Conservation (phyloP, 2,797 vertebrate genomes). For the Sebastes kiyomatsui region DNA sequence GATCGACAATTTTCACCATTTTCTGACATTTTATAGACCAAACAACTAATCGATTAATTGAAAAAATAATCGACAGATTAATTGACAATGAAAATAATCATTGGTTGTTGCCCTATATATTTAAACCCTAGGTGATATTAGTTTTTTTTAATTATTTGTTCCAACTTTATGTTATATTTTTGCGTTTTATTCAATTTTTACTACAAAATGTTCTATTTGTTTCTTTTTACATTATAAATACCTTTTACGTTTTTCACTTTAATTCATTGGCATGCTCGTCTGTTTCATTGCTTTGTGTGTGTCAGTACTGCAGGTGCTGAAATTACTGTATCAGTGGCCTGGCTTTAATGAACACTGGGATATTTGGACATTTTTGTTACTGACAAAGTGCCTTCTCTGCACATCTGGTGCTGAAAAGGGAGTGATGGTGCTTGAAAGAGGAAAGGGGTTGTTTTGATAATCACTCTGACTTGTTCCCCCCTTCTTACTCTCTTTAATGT, state of each 20-base stretch:
- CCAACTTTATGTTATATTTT: not conserved
- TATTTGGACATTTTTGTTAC: constrained; percentile 72
- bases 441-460: constrained; percentile 78
- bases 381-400: constrained; percentile 58
- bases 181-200: not conserved
- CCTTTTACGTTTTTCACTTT: not conserved
- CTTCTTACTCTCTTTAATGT: constrained; percentile 76
- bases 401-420: constrained; percentile 79
- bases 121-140: not conserved
- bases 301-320: constrained; percentile 65
- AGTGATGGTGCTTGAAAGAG: constrained; percentile 68
- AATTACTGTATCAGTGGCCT: constrained; percentile 68
- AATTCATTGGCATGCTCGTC: not conserved
- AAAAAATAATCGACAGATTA: too few species aligned
- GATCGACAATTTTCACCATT: too few species aligned
- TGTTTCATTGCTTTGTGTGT: constrained; percentile 7
- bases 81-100: too few species aligned
- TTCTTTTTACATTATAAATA: not conserved
- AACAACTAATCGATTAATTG: too few species aligned
- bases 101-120: too few species aligned
- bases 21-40: too few species aligned
- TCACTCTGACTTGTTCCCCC: constrained; percentile 83
- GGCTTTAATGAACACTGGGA: constrained; percentile 64
- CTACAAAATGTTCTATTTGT: not conserved
- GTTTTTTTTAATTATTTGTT: not conserved